Evolutionary conservation across 2,797 vertebrate species (phyloP).

Genomic region (Macrochelys suwanniensis): DNA sequence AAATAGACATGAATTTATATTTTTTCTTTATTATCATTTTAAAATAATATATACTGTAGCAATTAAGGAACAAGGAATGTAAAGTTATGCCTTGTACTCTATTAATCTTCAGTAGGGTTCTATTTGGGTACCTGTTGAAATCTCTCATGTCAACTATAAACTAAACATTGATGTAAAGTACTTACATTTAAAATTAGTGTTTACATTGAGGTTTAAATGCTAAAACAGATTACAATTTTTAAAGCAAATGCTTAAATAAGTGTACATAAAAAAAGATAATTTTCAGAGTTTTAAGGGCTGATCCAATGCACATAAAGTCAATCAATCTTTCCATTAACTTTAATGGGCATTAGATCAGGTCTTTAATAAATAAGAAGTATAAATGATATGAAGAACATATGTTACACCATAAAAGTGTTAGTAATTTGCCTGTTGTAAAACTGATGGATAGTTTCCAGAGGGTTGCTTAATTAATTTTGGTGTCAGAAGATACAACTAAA

Average conservation of each 20-base stretch:
- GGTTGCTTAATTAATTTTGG: not conserved
- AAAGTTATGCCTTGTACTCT: not conserved
- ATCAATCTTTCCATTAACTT: not conserved
- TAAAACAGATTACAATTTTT: not conserved
- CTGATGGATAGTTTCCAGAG: not conserved
- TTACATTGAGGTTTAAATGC: not conserved
- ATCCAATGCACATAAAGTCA: not conserved
- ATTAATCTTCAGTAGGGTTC: not conserved
- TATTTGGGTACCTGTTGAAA: not conserved
- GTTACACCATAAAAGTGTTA: not conserved
- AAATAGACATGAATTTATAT: not conserved
- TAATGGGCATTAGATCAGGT: not conserved
- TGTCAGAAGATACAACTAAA: not conserved
- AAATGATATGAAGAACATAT: not conserved
- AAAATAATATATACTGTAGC: not conserved
- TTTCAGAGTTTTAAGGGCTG: not conserved
- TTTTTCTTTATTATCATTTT: not conserved
- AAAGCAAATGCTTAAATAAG: not conserved
- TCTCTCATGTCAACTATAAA: not conserved
- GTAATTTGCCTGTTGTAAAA: not conserved
- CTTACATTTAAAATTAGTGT: not conserved
- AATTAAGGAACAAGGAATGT: not conserved
- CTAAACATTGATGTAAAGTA: conserved; percentile 1
- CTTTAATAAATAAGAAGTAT: not conserved
- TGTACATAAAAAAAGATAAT: not conserved